Conservation (phyloP, 2,888 invertebrate species). For the Nymphalis urticae region DNA sequence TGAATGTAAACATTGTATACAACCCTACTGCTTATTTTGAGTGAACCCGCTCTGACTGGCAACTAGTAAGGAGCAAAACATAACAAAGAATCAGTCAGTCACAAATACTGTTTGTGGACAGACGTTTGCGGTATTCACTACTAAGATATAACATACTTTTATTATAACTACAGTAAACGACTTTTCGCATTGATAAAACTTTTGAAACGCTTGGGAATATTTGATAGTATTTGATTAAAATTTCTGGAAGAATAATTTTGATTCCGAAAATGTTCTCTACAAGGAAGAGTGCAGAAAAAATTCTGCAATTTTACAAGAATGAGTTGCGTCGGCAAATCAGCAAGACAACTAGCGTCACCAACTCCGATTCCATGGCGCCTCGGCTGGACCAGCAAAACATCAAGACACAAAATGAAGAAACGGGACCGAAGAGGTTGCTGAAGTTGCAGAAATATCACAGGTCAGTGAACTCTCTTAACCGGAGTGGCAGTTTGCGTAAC, state of each 20-base stretch:
- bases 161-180: neutral
- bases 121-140: constrained; percentile 44
- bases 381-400: constrained; percentile 67
- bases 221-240: neutral
- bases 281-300: constrained; percentile 66
- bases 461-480: constrained; percentile 70
- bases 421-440: constrained; percentile 71
- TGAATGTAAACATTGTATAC: constrained; percentile 71
- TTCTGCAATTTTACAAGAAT: constrained; percentile 69
- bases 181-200: neutral
- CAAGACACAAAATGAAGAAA: constrained; percentile 65
- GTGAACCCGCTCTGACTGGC: constrained; percentile 60
- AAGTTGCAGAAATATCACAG: constrained; percentile 82
- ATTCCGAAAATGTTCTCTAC: constrained; percentile 68
- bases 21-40: constrained; percentile 58
- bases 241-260: neutral
- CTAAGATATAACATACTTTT: constrained; percentile 7
- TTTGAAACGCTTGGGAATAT: neutral
- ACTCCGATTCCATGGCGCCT: constrained; percentile 82
- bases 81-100: constrained; percentile 78
- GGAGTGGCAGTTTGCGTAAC: constrained; percentile 56
- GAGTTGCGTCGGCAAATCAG: constrained; percentile 79
- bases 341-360: constrained; percentile 82
- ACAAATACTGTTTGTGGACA: constrained; percentile 55
- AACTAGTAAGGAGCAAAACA: constrained; percentile 72